Base-by-base conservation (phyloP, 2,888 invertebrate genomes). In the Chloroclystis v-ata region DNA sequence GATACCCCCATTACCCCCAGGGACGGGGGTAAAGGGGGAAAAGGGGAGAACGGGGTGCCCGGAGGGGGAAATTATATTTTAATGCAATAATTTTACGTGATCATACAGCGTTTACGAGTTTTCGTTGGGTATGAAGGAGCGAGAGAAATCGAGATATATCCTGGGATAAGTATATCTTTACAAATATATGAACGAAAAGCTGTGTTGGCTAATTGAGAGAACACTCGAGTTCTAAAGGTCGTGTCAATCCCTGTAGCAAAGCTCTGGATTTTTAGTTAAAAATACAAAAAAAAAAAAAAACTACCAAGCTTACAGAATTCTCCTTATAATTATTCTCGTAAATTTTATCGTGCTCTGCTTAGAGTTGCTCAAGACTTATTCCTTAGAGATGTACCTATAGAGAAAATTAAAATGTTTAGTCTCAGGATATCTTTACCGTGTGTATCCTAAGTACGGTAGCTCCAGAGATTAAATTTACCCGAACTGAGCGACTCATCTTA, bases 21-120 rank as follows among this genome's bases (percentile, higher is more conserved):
- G 20, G n/a, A n/a, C n/a, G n/a, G n/a, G n/a, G n/a, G n/a, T n/a
- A n/a, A n/a, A n/a, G 20, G 20, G 20, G 3, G 20, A 20, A 20
- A 20, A 5, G 20, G 20, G 20, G 20, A 20, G 20, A 20, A 20
- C 2, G 20, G 20, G 20, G 20, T 20, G 8, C 33, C 20, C 33
- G 9, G 28, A 56, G 59, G 56, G 63, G 65, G 62, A 75, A 75
- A 82, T 83, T 82, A 84, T 81, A 83, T 79, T 84, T 83, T 84
- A 84, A 84, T 82, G 71, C 73, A 82, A 84, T 85, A 84, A 82
- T 85, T 83, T 73, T 78, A 77, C 72, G 83, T 82, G 82, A 84
- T 84, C 83, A 84, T 84, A 71, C 78, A 69, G 69, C 82, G 82
- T 83, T 84, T 84, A 84, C 81, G 84, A 84, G 82, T 57, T 52